Evolutionary conservation across 2,888 invertebrate genomes (phyloP), one percentile per base, ranked within the genome.

Genomic region (Apamea crenata): DNA sequence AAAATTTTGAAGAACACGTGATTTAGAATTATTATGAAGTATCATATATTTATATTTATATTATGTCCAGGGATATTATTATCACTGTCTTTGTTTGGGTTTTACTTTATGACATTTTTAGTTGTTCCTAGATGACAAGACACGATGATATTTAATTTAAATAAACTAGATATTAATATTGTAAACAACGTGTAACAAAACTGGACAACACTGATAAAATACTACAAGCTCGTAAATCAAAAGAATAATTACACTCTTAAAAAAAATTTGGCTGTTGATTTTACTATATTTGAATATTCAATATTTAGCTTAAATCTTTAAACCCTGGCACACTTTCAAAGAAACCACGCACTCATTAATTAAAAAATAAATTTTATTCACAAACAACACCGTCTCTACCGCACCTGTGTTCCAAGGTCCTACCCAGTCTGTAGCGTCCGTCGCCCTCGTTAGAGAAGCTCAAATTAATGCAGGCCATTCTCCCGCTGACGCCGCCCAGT

Each of bases 391-490:
- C 91, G 81, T 83, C 94, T 95, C 94, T 88, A 94, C 78, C 40
- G 32, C 77, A 47, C 40, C 18, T 32, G 6, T 74, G 87, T 76
- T 80, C 83, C 91, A 94, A 95, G 95, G 95, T 94, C 94, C 94
- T 94, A 93, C 93, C 93, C 93, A 93, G 93, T 91, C 92, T 90
- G 93, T 87, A 91, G 92, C 92, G 95, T 93, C 96, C 94, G 95
- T 94, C 95, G 96, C 95, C 96, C 96, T 96, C 96, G 96, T 96
- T 96, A 96, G 95, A 96, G 96, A 93, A 96, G 96, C 96, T 96
- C 96, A 96, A 96, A 96, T 96, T 96, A 96, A 96, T 96, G 96
- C 96, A 93, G 95, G 95, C 96, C 95, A 96, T 97, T 96, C 96
- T 95, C 94, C 93, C 93, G 94, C 96, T 96, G 96, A 96, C 96